Evolutionary conservation across 92 coral and sea anemone species (phyloP).

Genomic region (Porites evermanni): DNA sequence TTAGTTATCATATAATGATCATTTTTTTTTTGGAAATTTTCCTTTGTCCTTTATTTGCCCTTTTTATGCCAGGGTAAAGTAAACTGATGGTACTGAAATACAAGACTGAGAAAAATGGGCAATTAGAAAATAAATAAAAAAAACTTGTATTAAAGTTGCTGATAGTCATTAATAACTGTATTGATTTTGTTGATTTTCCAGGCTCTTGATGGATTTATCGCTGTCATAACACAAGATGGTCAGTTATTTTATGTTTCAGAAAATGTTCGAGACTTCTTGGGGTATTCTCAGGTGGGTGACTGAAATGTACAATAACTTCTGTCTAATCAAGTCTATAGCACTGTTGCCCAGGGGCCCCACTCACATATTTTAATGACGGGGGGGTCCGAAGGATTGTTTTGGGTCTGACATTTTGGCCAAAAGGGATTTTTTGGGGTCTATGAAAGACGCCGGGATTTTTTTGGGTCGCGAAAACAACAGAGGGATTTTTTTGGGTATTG

Average conservation of each 20-base stretch:
- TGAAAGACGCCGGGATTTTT: no score
- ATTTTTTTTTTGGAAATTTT: no score
- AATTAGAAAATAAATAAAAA: no score
- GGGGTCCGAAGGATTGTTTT: no score
- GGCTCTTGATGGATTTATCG: constrained; percentile 99
- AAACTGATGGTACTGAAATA: neutral
- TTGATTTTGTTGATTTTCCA: constrained; percentile 18
- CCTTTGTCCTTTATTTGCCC: neutral
- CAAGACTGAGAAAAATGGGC: no score
- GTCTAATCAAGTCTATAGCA: neutral
- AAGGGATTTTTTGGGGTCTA: no score
- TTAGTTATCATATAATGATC: no score
- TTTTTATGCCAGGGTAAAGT: neutral
- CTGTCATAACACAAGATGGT: constrained; percentile 96
- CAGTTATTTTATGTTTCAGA: constrained; percentile 99
- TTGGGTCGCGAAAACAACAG: no score
- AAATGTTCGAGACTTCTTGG: constrained; percentile 96
- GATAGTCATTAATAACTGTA: neutral
- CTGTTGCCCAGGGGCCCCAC: no score
- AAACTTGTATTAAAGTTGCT: neutral
- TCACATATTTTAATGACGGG: no score
- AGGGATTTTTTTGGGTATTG: no score
- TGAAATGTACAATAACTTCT: neutral
- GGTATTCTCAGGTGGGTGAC: constrained; percentile 97
- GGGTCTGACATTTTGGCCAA: no score